phyloP scores from a whole-genome alignment of 1,140 invertebrate genomes.

The Drosophila lini region DNA sequence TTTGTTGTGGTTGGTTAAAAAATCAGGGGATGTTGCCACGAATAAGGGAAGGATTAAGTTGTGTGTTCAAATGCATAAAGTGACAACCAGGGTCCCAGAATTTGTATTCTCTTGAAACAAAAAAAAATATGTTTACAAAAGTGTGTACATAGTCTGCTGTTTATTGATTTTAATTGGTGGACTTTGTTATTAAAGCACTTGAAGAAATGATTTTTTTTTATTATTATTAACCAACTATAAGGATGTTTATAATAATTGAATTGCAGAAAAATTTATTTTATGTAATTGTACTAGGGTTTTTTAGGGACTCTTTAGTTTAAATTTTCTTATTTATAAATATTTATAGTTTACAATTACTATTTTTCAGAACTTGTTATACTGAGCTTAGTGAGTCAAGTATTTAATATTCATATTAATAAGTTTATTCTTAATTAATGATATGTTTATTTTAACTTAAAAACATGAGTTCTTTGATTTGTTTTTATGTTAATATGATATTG shows the following conservation, averaged over 20 bases:
- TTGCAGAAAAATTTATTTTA: background rate
- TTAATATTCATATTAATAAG: too few relatives aligned
- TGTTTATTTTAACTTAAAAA: too few relatives aligned
- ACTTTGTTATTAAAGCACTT: conserved; percentile 4
- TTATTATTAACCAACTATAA: background rate
- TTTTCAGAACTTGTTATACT: too few relatives aligned
- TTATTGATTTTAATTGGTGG: conserved; percentile 18
- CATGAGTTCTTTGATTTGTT: too few relatives aligned
- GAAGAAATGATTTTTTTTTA: background rate
- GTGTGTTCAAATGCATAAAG: conserved; percentile 10
- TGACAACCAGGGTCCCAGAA: conserved; percentile 13
- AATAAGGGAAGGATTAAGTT: conserved; percentile 10
- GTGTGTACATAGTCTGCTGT: conserved; percentile 1
- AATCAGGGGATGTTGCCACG: conserved; percentile 19
- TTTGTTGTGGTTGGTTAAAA: conserved; percentile 8
- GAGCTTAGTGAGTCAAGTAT: too few relatives aligned
- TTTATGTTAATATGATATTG: too few relatives aligned
- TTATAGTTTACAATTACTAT: too few relatives aligned
- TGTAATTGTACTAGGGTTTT: too few relatives aligned
- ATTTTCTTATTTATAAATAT: too few relatives aligned
- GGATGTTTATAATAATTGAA: background rate
- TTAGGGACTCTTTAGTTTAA: too few relatives aligned
- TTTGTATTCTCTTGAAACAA: background rate
- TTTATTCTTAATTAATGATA: too few relatives aligned
- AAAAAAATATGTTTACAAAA: background rate